phyloP scores from a whole-genome alignment of 1,140 invertebrate species.

The silkworm (Bombyx mori) region ASM3026992v2 NC_085131.1:7987501-7988000 shows the following conservation, averaged over 20 bases:
- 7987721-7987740: conserved; percentile 6
- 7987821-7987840: neutral
- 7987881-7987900: neutral
- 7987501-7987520: no score
- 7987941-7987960: no score
- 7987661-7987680: conserved; percentile 47
- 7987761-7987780: neutral
- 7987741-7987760: conserved; percentile 1
- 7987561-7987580: conserved; percentile 19
- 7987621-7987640: conserved; percentile 24
- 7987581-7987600: conserved; percentile 40
- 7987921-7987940: no score
- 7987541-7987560: no score
- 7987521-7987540: no score
- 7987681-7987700: conserved; percentile 17
- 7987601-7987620: conserved; percentile 36
- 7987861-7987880: no score
- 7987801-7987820: neutral
- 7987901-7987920: neutral
- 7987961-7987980: no score
- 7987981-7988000: no score
- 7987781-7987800: neutral
- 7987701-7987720: conserved; percentile 17
- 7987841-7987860: neutral
- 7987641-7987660: conserved; percentile 57